A percentile compares a stretch with the other conserved stretches of the same genome.
Conservation (phyloP, 2,888 invertebrate species). For the Sarcophaga caerulescens region DNA sequence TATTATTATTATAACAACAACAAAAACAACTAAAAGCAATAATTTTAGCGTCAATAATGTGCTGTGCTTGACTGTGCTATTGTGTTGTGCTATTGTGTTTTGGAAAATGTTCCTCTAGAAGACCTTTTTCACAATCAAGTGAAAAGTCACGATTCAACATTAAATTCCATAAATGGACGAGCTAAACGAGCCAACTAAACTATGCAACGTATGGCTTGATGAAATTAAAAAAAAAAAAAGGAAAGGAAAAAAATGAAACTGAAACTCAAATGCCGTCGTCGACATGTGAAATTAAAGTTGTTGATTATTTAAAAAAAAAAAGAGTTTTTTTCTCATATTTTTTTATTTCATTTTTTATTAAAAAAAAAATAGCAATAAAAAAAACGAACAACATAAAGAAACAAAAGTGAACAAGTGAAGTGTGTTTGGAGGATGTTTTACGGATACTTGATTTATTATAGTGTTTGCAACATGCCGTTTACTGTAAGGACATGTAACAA, state of each 20-base stretch:
- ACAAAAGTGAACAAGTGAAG: no score
- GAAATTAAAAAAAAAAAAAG: not conserved
- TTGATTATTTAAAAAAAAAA: no score
- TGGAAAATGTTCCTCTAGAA: constrained; percentile 15
- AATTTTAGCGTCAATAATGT: constrained; percentile 13
- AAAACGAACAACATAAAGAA: no score
- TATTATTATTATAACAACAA: not conserved
- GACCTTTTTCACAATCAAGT: constrained; percentile 53
- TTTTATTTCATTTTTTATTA: no score
- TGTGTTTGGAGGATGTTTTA: no score
- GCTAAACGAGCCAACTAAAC: no score
- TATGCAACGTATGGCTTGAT: no score
- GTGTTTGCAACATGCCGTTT: no score
- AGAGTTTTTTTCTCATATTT: no score
- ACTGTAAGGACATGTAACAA: no score
- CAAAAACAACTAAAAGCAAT: not conserved
- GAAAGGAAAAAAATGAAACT: not conserved
- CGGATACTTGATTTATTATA: no score
- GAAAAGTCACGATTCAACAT: constrained; percentile 61
- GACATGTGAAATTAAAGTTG: not conserved
- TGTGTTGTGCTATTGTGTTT: constrained; percentile 27
- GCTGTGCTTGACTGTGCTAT: not conserved
- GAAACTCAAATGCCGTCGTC: not conserved
- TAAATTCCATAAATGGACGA: constrained; percentile 50
- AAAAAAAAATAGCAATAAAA: not conserved